Conservation (phyloP, 2,888 invertebrate genomes). For the Xanthia icteritia region DNA sequence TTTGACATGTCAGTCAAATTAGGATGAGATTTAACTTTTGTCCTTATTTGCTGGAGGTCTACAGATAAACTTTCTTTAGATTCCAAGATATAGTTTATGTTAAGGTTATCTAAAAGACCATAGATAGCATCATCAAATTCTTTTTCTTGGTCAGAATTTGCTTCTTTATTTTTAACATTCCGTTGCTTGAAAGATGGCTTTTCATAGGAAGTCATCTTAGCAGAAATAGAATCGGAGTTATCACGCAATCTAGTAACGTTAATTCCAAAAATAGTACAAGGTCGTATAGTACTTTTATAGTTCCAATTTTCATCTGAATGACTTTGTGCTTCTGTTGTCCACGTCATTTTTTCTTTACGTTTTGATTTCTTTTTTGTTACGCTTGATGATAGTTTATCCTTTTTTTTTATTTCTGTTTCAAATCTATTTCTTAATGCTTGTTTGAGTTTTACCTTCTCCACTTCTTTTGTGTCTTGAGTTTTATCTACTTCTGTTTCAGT, state of each 20-base stretch:
- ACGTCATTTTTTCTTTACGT: neutral
- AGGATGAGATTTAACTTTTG: neutral
- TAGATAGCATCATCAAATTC: conserved; percentile 27
- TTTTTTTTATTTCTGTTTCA: neutral
- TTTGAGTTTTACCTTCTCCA: neutral
- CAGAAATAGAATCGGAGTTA: neutral
- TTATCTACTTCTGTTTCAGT: neutral
- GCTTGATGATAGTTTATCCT: neutral
- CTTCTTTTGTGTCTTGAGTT: neutral
- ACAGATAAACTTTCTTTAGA: neutral
- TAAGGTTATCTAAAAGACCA: conserved; percentile 29
- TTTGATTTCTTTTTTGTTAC: neutral
- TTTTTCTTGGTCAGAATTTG: neutral
- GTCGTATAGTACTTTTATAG: neutral
- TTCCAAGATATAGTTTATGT: conserved; percentile 21
- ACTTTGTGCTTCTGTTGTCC: neutral
- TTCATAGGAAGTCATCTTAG: neutral
- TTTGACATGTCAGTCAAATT: neutral
- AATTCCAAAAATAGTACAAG: neutral
- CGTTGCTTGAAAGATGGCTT: neutral
- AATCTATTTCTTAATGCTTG: neutral
- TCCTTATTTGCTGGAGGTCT: neutral
- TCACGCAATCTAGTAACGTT: neutral
- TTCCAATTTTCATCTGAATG: neutral
- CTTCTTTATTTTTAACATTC: neutral